These are phyloP conservation scores for Acanthurus leucopareius DNA, from an alignment of 2,797 vertebrate genomes.

Conservation along the genomic window DNA sequence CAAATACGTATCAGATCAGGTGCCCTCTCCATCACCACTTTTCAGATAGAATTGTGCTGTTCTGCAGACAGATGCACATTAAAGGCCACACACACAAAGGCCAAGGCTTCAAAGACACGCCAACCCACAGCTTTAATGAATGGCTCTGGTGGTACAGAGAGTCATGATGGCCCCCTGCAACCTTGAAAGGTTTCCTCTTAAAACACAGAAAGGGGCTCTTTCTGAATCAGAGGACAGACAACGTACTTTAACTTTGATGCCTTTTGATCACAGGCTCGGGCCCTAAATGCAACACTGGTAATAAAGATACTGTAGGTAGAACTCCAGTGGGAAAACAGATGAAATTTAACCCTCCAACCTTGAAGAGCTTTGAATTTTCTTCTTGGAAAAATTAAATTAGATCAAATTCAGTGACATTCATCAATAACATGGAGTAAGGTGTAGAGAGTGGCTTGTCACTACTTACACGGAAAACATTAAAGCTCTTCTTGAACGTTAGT, in stretches of 20 bases:
- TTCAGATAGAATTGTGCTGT: conserved; percentile 8
- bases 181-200: conserved; percentile 69
- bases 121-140: conserved; percentile 71
- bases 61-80: conserved; percentile 68
- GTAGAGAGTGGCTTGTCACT: background rate
- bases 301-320: background rate
- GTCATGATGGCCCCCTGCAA: conserved; percentile 58
- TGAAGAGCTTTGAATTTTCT: background rate
- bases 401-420: background rate
- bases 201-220: conserved; percentile 42
- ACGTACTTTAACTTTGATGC: conserved; percentile 65
- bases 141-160: conserved; percentile 67
- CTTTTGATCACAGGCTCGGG: conserved; percentile 52
- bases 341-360: background rate
- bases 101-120: conserved; percentile 82
- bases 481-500: background rate
- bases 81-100: conserved; percentile 72
- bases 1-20: background rate
- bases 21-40: conserved; percentile 15
- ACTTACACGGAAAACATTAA: background rate
- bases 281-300: background rate
- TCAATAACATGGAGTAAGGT: background rate
- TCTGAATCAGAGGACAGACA: conserved; percentile 29
- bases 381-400: background rate
- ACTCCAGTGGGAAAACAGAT: background rate